Evolutionary conservation across 1,140 invertebrate species (phyloP), one percentile per base, ranked within the genome.

Genomic region (Heliconius hermathena): DNA sequence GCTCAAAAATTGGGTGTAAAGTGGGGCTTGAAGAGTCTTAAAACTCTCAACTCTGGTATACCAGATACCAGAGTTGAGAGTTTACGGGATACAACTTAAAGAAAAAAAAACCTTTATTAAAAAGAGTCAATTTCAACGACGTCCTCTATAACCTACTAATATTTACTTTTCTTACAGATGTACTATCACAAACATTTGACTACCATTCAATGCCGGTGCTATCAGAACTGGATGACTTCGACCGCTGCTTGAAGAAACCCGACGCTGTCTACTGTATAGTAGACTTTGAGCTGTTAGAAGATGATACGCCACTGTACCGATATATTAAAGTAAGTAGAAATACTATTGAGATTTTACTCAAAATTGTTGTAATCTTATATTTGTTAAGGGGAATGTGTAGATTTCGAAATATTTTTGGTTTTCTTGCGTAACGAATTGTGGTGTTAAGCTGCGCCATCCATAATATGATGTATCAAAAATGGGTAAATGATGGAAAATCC

Each of bases 131-230:
- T 4, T 54, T n/a, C 20, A 54, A 54, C 8, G 0, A 54, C 52
- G 20, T 54, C 3, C 20, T 20, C 6, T n/a, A 8, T 20, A n/a
- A 54, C 8, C 20, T 54, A 54, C 8, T 22, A 75, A 60, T 75
- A 38, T 46, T 71, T 71, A 52, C 16, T 11, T 79, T 79, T 71
- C 18, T 66, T 76, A 33, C 20, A 78, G 54, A 80, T 76, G 70
- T 76, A 20, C 60, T 83, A 33, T 82, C 85, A 38, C 77, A 72
- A 2, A 72, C 82, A 13, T 87, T 92, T 74, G 93, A 94, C 76
- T 94, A 94, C 81, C 83, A 92, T 52, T 94, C 93, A 9, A 94
- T 94, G 93, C 93, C 93, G 26, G 87, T 82, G 79, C 84, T 94
- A 1, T 93, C 93, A 0, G 89, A 94, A 79, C 81, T 94, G 85